A percentile compares a stretch with the other conserved stretches of the same genome.
Evolutionary conservation across 2,113 vertebrate species (phyloP).

Genomic region (Oryzias woworae): DNA sequence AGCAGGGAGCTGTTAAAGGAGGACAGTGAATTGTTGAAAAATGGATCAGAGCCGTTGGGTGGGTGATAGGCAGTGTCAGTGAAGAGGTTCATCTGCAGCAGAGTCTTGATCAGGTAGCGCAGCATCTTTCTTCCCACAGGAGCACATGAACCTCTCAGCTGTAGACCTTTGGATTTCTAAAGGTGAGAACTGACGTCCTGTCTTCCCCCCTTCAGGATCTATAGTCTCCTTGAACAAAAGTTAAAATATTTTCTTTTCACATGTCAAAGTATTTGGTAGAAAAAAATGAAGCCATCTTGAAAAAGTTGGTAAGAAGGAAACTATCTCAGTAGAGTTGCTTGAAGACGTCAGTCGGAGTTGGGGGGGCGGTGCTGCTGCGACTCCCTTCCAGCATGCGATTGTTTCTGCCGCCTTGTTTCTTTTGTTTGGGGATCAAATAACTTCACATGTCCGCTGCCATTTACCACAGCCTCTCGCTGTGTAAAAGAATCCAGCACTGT

Average conservation of each 20-base stretch:
- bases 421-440: slow-evolving; percentile 82
- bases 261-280: no score
- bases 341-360: slow-evolving; percentile 23
- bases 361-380: slow-evolving; percentile 42
- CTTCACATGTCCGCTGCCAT: slow-evolving; percentile 74
- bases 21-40: slow-evolving; percentile 80
- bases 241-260: slow-evolving; percentile 1
- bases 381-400: slow-evolving; percentile 54
- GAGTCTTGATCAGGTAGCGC: slow-evolving; percentile 93
- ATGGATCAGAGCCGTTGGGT: slow-evolving; percentile 82
- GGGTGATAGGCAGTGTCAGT: slow-evolving; percentile 83
- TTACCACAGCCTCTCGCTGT: slow-evolving; percentile 67
- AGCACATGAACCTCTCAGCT: slow-evolving; percentile 8
- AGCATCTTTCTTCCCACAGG: slow-evolving; percentile 79
- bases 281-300: background rate
- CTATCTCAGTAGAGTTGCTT: no score
- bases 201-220: slow-evolving; percentile 3
- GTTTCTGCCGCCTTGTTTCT: slow-evolving; percentile 59
- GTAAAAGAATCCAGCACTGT: slow-evolving; percentile 79
- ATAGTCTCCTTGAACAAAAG: background rate
- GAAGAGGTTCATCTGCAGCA: slow-evolving; percentile 97
- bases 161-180: slow-evolving; percentile 13
- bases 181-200: background rate
- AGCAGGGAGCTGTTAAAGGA: slow-evolving; percentile 79
- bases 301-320: background rate